phyloP scores from a whole-genome alignment of 2,113 vertebrate species.

The Gyps fulvus region DNA sequence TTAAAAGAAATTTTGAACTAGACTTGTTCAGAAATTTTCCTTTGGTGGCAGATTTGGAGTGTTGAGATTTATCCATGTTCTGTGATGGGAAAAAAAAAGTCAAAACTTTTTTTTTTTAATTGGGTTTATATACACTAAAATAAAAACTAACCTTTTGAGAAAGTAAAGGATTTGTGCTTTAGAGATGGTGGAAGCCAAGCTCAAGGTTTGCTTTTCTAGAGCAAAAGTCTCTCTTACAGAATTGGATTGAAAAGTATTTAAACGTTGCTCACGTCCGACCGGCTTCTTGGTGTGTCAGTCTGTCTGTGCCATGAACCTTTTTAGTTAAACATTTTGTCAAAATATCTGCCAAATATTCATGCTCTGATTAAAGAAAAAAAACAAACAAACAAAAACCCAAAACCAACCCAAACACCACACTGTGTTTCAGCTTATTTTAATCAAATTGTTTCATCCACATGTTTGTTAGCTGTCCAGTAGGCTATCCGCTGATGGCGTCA shows the following conservation, averaged over 20 bases:
- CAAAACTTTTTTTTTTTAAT: neutral
- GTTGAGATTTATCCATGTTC: neutral
- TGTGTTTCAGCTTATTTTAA: neutral
- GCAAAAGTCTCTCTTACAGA: neutral
- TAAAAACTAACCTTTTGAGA: neutral
- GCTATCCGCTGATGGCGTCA: fast-evolving
- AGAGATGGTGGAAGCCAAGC: neutral
- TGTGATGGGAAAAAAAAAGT: neutral
- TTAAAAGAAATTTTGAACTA: neutral
- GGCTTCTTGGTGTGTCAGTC: neutral
- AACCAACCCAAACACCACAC: too few species aligned
- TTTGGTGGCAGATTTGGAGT: neutral
- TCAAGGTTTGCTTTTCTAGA: neutral
- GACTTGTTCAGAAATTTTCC: neutral
- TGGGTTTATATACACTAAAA: neutral
- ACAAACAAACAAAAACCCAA: too few species aligned
- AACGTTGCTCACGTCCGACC: neutral
- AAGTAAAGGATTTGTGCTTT: neutral
- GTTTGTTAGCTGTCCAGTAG: neutral
- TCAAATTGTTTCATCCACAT: neutral
- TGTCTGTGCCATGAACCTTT: neutral
- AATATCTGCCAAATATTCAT: neutral
- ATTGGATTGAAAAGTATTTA: neutral
- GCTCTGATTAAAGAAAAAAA: too few species aligned
- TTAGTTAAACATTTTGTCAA: neutral